phyloP scores from a whole-genome alignment of 2,797 vertebrate species.

The Monodelphis domestica region DNA sequence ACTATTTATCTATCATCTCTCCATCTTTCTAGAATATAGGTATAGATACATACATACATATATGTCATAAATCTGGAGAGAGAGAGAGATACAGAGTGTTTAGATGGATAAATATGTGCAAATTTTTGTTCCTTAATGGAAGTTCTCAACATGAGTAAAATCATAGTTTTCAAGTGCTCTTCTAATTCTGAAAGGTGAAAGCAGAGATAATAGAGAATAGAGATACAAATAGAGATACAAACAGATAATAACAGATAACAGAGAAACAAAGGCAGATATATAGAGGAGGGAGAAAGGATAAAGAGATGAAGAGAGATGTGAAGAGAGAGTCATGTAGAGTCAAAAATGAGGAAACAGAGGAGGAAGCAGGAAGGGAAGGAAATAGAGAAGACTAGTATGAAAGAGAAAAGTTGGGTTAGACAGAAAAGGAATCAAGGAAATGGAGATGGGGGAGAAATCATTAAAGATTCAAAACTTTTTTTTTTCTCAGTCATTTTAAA shows the following conservation, averaged over 20 bases:
- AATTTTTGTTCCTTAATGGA: background rate
- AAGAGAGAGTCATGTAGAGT: background rate
- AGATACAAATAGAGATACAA: too few relatives aligned
- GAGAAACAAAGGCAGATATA: too few relatives aligned
- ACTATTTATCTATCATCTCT: background rate
- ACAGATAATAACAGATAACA: too few relatives aligned
- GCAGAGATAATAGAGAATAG: background rate
- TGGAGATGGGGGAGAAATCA: background rate
- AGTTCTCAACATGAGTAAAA: background rate
- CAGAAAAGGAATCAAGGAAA: background rate
- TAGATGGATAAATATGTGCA: too few relatives aligned
- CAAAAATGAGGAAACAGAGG: background rate
- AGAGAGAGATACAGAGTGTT: too few relatives aligned
- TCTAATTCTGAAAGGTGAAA: background rate
- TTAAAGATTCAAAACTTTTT: background rate
- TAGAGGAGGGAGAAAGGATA: background rate
- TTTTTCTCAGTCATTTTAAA: background rate
- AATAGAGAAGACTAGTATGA: background rate
- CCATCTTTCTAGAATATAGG: background rate
- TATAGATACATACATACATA: background rate
- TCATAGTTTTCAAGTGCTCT: background rate
- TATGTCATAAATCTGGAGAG: background rate
- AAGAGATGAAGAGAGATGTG: background rate
- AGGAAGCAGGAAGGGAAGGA: background rate
- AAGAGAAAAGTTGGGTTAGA: background rate